Evolutionary conservation across 2,797 vertebrate species (phyloP), one percentile per base, ranked within the genome.

Genomic region (Poeciliopsis infans): DNA sequence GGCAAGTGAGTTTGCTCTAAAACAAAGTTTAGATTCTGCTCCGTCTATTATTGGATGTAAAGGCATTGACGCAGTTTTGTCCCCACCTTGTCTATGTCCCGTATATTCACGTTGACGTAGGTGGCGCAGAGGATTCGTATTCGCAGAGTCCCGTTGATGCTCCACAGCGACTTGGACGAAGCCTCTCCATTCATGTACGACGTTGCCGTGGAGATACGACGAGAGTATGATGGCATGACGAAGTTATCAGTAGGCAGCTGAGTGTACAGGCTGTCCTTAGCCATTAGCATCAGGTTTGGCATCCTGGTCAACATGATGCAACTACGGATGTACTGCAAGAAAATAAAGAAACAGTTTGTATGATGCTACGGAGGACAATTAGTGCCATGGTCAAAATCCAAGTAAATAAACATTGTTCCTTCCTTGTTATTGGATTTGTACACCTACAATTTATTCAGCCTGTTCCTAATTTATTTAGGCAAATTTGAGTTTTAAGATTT

Each of bases 211-310:
- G 98, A 99, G 92, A 99, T 98, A 45, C 98, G 96, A 28, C 98
- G 94, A 1, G 97, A 97, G 66, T 99, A 98, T 0, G 98, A 99
- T 0, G 98, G 98, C 97, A 99, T 98, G 84, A 97, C 97, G 73
- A 98, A 98, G 84, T 95, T 97, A 86, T 99, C 97, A 87, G 96
- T 95, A 2, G 98, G 98, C 87, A 99, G 92, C 93, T 99, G 98
- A 5, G 95, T 96, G 89, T 99, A 99, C 31, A 99, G 94, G 91
- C 98, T 98, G 93, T 99, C 98, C 93, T 99, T 99, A 5, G 98
- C 96, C 98, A 99, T 99, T 77, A 99, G 92, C 98, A 99, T 99
- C 92, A 99, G 95, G 93, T 98, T 98, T 74, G 98, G 98, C 97
- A 99, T 96, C 89, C 98, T 97, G 74, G 96, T 96, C 80, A 99